Evolutionary conservation across 2,113 vertebrate genomes (phyloP).

Genomic region (Uropsilus gracilis): DNA sequence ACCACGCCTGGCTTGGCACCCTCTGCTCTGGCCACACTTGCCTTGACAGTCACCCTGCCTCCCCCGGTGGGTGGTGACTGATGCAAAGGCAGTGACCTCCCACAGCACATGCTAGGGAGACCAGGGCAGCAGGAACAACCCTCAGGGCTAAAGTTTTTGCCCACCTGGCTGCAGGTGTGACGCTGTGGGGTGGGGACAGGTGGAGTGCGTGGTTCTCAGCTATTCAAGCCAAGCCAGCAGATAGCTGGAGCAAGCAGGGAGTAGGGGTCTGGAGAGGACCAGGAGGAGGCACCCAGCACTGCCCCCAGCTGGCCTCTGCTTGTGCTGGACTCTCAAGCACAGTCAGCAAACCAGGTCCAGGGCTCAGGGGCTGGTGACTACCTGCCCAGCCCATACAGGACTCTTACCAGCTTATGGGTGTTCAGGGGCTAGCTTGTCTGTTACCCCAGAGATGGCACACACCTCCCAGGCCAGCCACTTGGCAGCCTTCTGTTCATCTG

Average conservation of each 20-base stretch:
- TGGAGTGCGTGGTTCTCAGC: background rate
- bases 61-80: background rate
- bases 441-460: background rate
- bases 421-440: no score
- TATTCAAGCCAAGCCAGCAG: background rate
- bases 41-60: background rate
- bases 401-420: background rate
- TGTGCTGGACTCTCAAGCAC: background rate
- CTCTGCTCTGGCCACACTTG: background rate
- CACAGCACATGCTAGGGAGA: background rate
- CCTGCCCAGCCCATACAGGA: background rate
- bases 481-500: fast-evolving
- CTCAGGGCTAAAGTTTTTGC: background rate
- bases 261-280: background rate
- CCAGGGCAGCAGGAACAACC: background rate
- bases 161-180: fast-evolving
- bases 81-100: background rate
- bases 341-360: background rate
- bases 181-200: fast-evolving
- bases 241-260: background rate
- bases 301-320: background rate
- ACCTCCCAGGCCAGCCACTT: background rate
- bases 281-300: background rate
- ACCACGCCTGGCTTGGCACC: background rate
- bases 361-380: background rate